Conservation (phyloP, 2,888 invertebrate species). For the Beris chalybata region DNA sequence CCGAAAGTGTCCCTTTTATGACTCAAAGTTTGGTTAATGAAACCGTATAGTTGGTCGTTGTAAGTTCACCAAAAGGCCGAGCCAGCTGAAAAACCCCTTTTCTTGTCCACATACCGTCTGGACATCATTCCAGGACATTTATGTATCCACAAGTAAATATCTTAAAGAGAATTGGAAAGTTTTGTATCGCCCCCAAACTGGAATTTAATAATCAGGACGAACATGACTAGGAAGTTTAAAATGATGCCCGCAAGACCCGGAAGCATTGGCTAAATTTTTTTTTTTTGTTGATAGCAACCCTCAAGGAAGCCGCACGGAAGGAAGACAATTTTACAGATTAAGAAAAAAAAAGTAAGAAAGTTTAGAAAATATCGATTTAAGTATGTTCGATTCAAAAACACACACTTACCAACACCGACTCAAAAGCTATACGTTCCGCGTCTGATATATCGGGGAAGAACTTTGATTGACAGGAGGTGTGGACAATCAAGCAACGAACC, state of each 20-base stretch:
- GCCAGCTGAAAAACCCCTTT: constrained; percentile 18
- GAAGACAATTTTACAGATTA: constrained; percentile 20
- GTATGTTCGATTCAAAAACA: no score
- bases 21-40: constrained; percentile 37
- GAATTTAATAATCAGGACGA: constrained; percentile 32
- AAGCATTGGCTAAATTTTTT: constrained; percentile 15
- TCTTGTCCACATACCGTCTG: constrained; percentile 21
- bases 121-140: constrained; percentile 21
- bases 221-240: constrained; percentile 38
- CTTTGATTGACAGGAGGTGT: constrained; percentile 42
- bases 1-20: constrained; percentile 26
- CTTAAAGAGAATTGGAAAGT: constrained; percentile 29
- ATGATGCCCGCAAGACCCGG: constrained; percentile 18
- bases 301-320: constrained; percentile 16
- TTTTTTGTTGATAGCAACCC: constrained; percentile 26
- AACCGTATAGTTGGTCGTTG: constrained; percentile 32
- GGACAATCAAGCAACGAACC: constrained; percentile 35
- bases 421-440: no score
- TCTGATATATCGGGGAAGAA: constrained; percentile 28
- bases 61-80: constrained; percentile 26
- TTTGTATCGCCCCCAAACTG: constrained; percentile 23
- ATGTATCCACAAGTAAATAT: constrained; percentile 28
- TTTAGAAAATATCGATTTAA: neutral
- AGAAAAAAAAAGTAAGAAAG: constrained; percentile 11
- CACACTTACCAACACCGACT: no score